Evolutionary conservation across 2,113 vertebrate species (phyloP).

Genomic region (Campylomormyrus tamandua): DNA sequence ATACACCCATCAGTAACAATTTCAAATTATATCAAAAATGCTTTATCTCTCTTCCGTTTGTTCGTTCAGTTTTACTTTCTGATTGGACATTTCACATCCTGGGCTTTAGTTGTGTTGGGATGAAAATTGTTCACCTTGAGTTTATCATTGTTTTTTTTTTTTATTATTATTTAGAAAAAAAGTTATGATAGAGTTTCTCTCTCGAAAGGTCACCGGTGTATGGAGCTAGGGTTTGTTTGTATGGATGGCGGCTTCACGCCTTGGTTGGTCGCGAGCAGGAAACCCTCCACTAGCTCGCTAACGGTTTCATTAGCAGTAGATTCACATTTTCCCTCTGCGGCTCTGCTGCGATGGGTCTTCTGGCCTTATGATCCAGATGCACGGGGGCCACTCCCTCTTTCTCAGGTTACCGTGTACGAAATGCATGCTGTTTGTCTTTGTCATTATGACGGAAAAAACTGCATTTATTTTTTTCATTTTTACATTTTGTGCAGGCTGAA

Average conservation of each 20-base stretch:
- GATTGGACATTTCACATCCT: constrained; percentile 34
- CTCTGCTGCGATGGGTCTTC: neutral
- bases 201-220: constrained; percentile 15
- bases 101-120: constrained; percentile 11
- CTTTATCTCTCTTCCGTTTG: constrained; percentile 34
- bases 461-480: neutral
- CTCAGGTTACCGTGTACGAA: constrained; percentile 2
- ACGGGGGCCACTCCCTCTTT: neutral
- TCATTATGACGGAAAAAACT: neutral
- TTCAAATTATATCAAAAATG: constrained; percentile 37
- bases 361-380: neutral
- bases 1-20: constrained; percentile 37
- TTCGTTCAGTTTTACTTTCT: constrained; percentile 29
- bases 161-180: constrained; percentile 19
- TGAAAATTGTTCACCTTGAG: constrained; percentile 42
- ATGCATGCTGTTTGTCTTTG: neutral
- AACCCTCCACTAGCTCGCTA: neutral
- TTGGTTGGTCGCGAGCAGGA: neutral
- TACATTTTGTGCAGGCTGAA: neutral
- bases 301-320: constrained; percentile 20
- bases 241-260: constrained; percentile 3
- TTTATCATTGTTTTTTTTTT: constrained; percentile 38
- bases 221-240: constrained; percentile 16
- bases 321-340: neutral
- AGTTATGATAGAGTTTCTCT: constrained; percentile 47